Conservation (phyloP, 2,888 invertebrate species). For the Ormyrus labotus region DNA sequence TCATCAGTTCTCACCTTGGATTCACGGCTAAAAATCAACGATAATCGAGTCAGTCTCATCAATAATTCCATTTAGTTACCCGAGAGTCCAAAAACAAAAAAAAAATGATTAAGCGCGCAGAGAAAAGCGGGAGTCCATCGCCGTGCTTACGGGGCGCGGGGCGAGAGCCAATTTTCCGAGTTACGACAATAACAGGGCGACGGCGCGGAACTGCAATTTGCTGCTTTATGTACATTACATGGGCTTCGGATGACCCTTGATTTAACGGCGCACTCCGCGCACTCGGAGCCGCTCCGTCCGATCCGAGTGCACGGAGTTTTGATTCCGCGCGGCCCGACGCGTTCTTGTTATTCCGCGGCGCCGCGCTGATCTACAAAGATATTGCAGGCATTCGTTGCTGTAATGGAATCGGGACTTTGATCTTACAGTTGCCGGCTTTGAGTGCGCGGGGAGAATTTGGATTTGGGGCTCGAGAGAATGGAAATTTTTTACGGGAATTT, state of each 20-base stretch:
- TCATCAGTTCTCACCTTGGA: background rate
- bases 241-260: background rate
- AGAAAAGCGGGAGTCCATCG: constrained; percentile 30
- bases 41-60: constrained; percentile 34
- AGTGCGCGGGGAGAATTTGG: too few species aligned
- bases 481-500: too few species aligned
- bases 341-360: too few species aligned
- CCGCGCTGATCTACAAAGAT: too few species aligned
- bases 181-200: constrained; percentile 51
- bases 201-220: background rate
- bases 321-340: too few species aligned
- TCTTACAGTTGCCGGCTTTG: too few species aligned
- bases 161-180: constrained; percentile 51
- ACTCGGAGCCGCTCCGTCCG: too few species aligned
- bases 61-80: constrained; percentile 27
- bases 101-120: background rate
- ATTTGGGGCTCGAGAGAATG: too few species aligned
- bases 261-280: background rate
- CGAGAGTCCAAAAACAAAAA: constrained; percentile 22
- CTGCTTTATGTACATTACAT: constrained; percentile 13
- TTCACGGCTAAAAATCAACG: constrained; percentile 32
- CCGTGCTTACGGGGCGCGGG: constrained; percentile 44
- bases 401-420: too few species aligned
- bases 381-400: too few species aligned
- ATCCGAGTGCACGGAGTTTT: too few species aligned